phyloP scores from a whole-genome alignment of 2,113 vertebrate species.

The Catagonus wagneri region DNA sequence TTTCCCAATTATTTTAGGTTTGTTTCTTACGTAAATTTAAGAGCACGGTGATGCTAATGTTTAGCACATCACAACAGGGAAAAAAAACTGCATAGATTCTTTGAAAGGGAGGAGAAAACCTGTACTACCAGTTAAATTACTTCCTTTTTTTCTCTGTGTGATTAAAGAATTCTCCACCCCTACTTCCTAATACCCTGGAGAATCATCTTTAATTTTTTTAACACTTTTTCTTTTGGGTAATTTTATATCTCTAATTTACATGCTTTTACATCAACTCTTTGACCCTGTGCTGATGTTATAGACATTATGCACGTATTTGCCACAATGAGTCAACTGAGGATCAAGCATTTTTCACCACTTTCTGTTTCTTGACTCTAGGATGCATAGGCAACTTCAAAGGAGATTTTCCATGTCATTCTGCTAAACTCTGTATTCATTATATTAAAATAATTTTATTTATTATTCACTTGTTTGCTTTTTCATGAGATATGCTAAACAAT shows the following conservation, averaged over 20 bases:
- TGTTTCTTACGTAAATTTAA: neutral
- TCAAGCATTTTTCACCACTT: neutral
- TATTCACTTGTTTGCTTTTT: neutral
- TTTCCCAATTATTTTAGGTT: neutral
- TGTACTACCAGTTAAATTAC: neutral
- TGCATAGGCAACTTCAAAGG: neutral
- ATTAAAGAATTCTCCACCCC: neutral
- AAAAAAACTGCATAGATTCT: neutral
- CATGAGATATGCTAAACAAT: neutral
- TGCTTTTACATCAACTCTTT: neutral
- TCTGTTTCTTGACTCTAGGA: neutral
- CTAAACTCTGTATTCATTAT: neutral
- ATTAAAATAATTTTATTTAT: neutral
- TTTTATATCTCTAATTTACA: neutral
- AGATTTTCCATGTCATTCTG: neutral
- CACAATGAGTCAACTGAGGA: neutral
- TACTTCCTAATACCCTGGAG: neutral
- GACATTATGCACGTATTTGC: neutral
- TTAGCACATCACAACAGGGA: neutral
- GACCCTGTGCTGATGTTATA: neutral
- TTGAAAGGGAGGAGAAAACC: neutral
- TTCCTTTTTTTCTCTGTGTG: neutral
- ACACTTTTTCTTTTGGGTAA: neutral
- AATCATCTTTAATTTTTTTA: neutral
- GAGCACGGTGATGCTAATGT: neutral